phyloP scores from a whole-genome alignment of 2,888 invertebrate genomes.

The Aproaerema taeniolella region DNA sequence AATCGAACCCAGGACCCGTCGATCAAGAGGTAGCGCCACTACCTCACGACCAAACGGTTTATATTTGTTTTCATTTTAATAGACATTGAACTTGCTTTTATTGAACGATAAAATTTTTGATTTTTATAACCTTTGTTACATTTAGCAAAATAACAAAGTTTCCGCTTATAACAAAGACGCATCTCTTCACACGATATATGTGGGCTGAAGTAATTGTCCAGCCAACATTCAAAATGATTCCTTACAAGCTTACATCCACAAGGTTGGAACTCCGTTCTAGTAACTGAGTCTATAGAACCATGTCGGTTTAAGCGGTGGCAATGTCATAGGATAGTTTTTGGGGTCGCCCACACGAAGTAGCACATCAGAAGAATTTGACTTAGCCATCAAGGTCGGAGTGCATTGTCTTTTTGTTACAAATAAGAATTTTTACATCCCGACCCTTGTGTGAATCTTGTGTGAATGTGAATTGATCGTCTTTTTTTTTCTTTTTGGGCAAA shows the following conservation, averaged over 20 bases:
- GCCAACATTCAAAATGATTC: conserved; percentile 46
- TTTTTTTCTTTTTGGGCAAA: background rate
- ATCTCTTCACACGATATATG: conserved; percentile 36
- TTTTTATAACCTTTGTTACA: too few relatives aligned
- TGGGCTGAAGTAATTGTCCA: conserved; percentile 72
- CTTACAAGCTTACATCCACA: conserved; percentile 36
- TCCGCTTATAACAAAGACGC: background rate
- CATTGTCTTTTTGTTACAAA: conserved; percentile 61
- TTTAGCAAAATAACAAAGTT: too few relatives aligned
- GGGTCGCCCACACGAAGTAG: conserved; percentile 63
- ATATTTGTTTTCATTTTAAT: too few relatives aligned
- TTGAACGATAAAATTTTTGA: too few relatives aligned
- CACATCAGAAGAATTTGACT: conserved; percentile 72
- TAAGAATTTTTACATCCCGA: conserved; percentile 8
- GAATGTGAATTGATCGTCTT: conserved; percentile 5
- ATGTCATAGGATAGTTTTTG: conserved; percentile 76
- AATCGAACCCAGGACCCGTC: too few relatives aligned
- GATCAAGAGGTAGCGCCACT: too few relatives aligned
- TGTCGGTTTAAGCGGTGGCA: conserved; percentile 42
- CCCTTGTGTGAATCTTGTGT: conserved; percentile 10
- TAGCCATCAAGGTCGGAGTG: conserved; percentile 63
- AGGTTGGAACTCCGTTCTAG: conserved; percentile 38
- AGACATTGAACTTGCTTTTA: too few relatives aligned
- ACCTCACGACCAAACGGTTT: too few relatives aligned
- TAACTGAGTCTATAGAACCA: conserved; percentile 35